Evolutionary conservation across 2,888 invertebrate species (phyloP), one percentile per base, ranked within the genome.

Genomic region (Apodemia mormo): DNA sequence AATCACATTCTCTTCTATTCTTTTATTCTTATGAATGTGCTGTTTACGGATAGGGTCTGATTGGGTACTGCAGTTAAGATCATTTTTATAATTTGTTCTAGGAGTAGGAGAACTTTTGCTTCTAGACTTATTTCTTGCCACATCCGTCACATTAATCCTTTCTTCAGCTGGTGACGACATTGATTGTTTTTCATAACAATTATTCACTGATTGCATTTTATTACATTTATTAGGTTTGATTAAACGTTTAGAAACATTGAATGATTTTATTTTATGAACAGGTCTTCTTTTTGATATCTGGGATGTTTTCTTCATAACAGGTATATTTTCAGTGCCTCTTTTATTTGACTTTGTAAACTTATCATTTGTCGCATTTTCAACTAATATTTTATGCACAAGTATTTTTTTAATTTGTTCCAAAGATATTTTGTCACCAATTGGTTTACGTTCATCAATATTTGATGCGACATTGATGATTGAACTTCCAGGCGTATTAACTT

Each of bases 401-500:
- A 84, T 72, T 70, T 80, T 78, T 79, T 88, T 89, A 58, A 92
- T 82, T 80, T 90, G 85, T 77, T 91, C 84, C 68, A 92, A 79
- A 7, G 91, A 90, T 76, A 92, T 86, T 77, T 85, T 87, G 66
- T 81, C 77, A 43, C 80, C 10, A 5, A 70, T 71, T n/a, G 77
- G 45, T 73, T 81, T 83, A 45, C 75, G 77, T 43, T 76, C 77
- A 64, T 80, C 76, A 14, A 82, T 73, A 78, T 93, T 93, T 52
- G 79, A 81, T 12, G 87, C 81, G 1, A 86, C 81, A 73, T 93
- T 87, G 49, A 94, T 84, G 68, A 94, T 84, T 1, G 94, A 94
- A 76, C 92, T 93, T 5, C 87, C 84, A 29, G 94, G 94, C 14
- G 94, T 94, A n/a, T 85, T 79, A 4, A 92, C 85, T 2, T 87